phyloP scores from a whole-genome alignment of 1,140 invertebrate genomes.

The Colletes gigas region DNA sequence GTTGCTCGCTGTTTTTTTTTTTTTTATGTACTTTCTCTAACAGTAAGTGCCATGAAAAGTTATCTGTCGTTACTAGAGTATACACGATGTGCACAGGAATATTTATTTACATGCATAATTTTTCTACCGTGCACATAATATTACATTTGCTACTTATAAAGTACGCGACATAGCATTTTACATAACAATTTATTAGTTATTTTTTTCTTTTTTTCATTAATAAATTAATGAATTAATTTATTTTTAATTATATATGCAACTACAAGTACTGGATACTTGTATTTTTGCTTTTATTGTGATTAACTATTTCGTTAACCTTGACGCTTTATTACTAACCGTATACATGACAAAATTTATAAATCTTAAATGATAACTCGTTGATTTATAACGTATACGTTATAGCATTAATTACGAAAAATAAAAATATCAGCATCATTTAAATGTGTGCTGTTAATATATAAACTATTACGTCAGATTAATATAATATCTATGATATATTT shows the following conservation, averaged over 20 bases:
- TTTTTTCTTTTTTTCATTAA: too few relatives aligned
- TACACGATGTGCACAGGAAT: background rate
- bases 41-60: background rate
- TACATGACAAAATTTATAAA: constrained; percentile 36
- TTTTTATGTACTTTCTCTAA: background rate
- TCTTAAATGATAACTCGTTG: constrained; percentile 23
- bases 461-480: constrained; percentile 40
- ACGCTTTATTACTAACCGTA: constrained; percentile 26
- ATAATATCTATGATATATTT: constrained; percentile 59
- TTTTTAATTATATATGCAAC: background rate
- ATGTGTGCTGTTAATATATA: too few relatives aligned
- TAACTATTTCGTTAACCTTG: background rate
- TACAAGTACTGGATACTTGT: constrained; percentile 1
- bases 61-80: background rate
- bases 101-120: constrained; percentile 3
- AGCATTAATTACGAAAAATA: constrained; percentile 29
- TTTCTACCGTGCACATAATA: background rate
- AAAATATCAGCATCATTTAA: background rate
- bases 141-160: background rate
- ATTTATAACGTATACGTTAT: constrained; percentile 12
- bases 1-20: background rate
- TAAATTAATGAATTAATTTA: background rate
- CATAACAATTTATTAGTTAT: background rate
- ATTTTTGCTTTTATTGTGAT: background rate
- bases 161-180: background rate